Base-by-base conservation (phyloP, 2,113 vertebrate species). In the Sander lucioperca region DNA sequence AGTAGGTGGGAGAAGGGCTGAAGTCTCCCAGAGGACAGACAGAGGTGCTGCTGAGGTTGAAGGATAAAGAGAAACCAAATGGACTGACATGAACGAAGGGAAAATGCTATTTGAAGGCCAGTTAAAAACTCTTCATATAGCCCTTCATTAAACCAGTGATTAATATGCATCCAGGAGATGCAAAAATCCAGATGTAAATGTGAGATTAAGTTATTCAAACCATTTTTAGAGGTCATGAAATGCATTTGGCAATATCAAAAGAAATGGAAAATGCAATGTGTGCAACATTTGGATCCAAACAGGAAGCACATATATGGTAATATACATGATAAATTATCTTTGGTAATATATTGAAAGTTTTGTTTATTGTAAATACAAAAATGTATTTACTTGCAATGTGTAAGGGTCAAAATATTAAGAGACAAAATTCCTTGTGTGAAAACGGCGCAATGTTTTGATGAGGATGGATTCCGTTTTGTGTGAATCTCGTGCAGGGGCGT, bases 31-130 rank as follows among this genome's bases (percentile, higher is more conserved):
- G 67, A 75, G 82, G 89, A 90, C 59, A 66, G 30, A 48, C 73
- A 80, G 86, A 77, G 84, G 78, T 82, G 82, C 70, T 82, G 72
- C 83, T 82, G 81, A 73, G 79, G 83, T 68, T 86, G 85, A 88
- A 78, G 69, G 79, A 76, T 74, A 87, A 59, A 72, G 25, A 56
- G n/a, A 71, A 77, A 79, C 47, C 21, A 80, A 67, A 80, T 15
- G 13, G n/a, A 54, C 75, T 36, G 76, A 85, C 64, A 50, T 47
- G 25, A 51, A n/a, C 16, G 15, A 74, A 47, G 65, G 70, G 51
- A 54, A 70, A 74, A 77, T 39, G 43, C 48, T 23, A 48, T 77
- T 25, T 63, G 30, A 68, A 11, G 7, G 69, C 50, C 61, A 2
- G 2, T 63, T 27, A 27, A 27, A 27, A 27, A 54, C 21, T 48